Conservation (phyloP, 2,797 vertebrate species). For the Ctenopoma multispine region DNA sequence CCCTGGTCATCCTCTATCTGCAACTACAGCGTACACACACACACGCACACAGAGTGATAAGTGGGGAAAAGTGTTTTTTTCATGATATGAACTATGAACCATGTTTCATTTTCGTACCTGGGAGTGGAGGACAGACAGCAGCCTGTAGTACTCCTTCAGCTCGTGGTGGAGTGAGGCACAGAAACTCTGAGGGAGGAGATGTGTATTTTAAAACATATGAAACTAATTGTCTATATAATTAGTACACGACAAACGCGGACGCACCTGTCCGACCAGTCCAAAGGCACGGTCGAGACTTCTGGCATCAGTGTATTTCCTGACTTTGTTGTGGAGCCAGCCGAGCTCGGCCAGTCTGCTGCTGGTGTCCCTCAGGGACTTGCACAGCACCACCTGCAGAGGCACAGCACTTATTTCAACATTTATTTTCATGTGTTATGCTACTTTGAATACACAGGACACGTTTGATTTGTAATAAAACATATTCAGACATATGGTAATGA, state of each 20-base stretch:
- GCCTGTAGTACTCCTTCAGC: conserved; percentile 95
- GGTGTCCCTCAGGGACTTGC: conserved; percentile 93
- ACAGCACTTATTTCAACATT: conserved; percentile 22
- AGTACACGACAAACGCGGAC: conserved; percentile 4
- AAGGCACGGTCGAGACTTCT: conserved; percentile 95
- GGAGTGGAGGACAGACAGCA: conserved; percentile 96
- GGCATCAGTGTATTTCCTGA: conserved; percentile 95
- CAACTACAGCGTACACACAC: conserved; percentile 81
- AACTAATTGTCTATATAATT: neutral
- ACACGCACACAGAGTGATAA: no score
- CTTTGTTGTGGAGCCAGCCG: conserved; percentile 98
- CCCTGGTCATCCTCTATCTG: conserved; percentile 97
- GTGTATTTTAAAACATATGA: conserved; percentile 76
- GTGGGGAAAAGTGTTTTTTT: no score
- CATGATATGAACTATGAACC: no score
- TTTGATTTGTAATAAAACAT: neutral
- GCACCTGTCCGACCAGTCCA: conserved; percentile 96
- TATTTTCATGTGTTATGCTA: neutral
- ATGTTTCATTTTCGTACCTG: conserved; percentile 84
- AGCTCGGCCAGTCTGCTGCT: conserved; percentile 92
- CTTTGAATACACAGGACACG: neutral
- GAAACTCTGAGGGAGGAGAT: conserved; percentile 89
- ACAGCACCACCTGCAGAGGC: conserved; percentile 89
- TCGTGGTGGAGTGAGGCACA: conserved; percentile 97
- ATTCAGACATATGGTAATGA: neutral